Percentiles rank a stretch among this genome's conserved stretches.
These are phyloP conservation scores for Tychaedon coryphoeus DNA, from an alignment of 2,113 vertebrate genomes.

Conservation along the genomic window DNA sequence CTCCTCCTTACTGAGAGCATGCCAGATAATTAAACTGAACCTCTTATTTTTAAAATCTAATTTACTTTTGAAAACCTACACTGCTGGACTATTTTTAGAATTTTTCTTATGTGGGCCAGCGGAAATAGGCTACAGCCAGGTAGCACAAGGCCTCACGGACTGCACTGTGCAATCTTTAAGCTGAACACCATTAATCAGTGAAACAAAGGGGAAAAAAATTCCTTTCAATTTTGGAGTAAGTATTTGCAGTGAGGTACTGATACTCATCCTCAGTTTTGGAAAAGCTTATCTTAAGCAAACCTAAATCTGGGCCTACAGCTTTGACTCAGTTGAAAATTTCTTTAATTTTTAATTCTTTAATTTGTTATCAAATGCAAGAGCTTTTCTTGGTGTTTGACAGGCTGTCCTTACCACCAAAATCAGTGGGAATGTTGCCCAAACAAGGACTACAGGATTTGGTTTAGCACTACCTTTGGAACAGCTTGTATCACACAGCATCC, in stretches of 20 bases:
- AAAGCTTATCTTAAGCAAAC: not conserved
- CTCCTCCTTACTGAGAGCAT: not conserved
- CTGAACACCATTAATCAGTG: not conserved
- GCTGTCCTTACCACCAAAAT: not conserved
- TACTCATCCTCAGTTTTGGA: not conserved
- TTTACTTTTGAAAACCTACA: slow-evolving; percentile 30
- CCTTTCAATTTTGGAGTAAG: not conserved
- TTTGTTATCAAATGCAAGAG: not conserved
- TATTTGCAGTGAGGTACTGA: not conserved
- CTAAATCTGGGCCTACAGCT: not conserved
- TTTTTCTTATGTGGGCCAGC: slow-evolving; percentile 19
- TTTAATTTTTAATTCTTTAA: not conserved
- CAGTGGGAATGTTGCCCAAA: not conserved
- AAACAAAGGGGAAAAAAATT: not conserved
- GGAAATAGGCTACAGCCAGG: slow-evolving; percentile 38
- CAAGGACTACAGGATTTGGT: not conserved
- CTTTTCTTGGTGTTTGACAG: not conserved
- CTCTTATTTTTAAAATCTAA: slow-evolving; percentile 43
- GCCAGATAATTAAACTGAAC: slow-evolving; percentile 38
- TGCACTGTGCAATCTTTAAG: fast-evolving
- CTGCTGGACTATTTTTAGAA: slow-evolving; percentile 31
- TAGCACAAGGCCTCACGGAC: not conserved
- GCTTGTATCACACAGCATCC: not conserved
- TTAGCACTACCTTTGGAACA: not conserved
- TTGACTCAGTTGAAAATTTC: not conserved